phyloP scores from a whole-genome alignment of 2,113 vertebrate genomes.

The Tyto alba region DNA sequence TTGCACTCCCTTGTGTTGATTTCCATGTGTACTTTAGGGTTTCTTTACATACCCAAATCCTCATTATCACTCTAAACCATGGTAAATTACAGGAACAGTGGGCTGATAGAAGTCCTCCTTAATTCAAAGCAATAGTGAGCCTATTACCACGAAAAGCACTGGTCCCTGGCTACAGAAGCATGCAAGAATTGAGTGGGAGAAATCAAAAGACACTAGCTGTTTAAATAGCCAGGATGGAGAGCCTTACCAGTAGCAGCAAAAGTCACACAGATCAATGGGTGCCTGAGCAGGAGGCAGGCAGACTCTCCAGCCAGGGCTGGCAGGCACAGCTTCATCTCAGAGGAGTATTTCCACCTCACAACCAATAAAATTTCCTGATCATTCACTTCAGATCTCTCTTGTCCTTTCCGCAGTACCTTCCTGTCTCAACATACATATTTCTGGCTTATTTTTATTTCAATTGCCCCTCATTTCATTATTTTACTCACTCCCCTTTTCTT shows the following conservation, averaged over 20 bases:
- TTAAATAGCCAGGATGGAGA: neutral
- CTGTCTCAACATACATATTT: neutral
- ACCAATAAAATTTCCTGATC: neutral
- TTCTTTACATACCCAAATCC: conserved; percentile 51
- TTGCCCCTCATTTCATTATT: neutral
- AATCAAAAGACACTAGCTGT: neutral
- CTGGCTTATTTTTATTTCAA: neutral
- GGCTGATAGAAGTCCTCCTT: neutral
- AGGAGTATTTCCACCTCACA: neutral
- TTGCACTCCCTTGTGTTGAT: neutral
- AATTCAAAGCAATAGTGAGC: neutral
- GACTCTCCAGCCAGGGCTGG: neutral
- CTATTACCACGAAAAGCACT: neutral
- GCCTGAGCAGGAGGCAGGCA: neutral
- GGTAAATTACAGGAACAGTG: neutral
- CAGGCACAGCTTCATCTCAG: neutral
- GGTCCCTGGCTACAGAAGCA: neutral
- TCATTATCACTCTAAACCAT: conserved; percentile 24
- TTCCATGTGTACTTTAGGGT: conserved; percentile 14
- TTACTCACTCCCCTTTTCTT: neutral
- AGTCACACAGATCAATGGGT: neutral
- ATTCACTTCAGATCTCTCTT: neutral
- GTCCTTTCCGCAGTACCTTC: neutral
- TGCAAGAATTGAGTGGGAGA: neutral
- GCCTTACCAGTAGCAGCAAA: neutral